Base-by-base conservation (phyloP, 1,140 invertebrate genomes). In the Drosophila takahashii region DNA sequence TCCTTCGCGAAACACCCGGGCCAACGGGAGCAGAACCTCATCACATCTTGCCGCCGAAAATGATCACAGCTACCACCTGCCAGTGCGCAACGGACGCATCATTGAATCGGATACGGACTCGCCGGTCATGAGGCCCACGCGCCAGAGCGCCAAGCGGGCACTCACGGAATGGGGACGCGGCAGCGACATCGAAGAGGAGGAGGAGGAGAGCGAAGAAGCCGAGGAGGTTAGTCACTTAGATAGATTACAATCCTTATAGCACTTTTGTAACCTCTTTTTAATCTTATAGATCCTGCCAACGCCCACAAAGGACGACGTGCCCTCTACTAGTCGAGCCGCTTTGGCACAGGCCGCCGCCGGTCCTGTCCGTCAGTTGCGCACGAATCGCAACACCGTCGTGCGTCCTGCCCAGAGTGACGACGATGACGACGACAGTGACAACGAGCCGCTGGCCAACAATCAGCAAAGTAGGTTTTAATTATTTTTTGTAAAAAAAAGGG, bases 41-140 rank as follows among this genome's bases (percentile, higher is more conserved):
- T 48, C 75, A 8, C 72, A 80, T 15, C 52, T 77, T 58, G 81
- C 77, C 2, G 57, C 90, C 5, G 91, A 92, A 42, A 91, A 90
- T 42, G 91, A 92, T 76, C 91, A 92, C 42, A 92, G 91, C 60
- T 92, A 92, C 52, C 91, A 92, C 73, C 41, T 92, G 34, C 85
- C 91, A 0, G 86, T 87, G 9, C 84, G 90, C 48, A 91, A 90
- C 53, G 90, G 91, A 4, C 90, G 91, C 3, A 86, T 90, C 27
- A 75, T 86, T 4, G 90, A 90, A 11, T 90, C 91, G 0, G 91
- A 92, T 39, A 92, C 90, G 6, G 91, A 92, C 32, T 90, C 86
- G 1, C 76, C 79, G 8, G 61, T 79, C 2, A 64, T 72, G 2
- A 61, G 91, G 9, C 91, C 91, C 1, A 92, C 91, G 3, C 71